Conservation (phyloP, 2,113 vertebrate genomes). For the Lophius piscatorius region DNA sequence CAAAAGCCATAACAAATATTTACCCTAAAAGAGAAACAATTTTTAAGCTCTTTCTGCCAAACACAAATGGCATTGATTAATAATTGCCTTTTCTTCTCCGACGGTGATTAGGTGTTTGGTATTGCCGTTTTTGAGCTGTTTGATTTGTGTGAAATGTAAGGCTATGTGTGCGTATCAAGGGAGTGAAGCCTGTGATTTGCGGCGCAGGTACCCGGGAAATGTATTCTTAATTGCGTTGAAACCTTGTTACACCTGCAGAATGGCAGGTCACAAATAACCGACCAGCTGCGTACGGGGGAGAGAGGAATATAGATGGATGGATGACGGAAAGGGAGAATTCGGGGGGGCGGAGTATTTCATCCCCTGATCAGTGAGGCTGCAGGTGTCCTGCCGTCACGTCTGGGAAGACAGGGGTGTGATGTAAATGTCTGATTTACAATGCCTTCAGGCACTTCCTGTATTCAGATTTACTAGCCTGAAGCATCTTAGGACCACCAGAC, state of each 20-base stretch:
- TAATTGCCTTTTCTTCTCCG: slow-evolving; percentile 65
- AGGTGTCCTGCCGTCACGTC: slow-evolving; percentile 70
- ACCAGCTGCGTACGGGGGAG: slow-evolving; percentile 56
- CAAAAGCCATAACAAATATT: slow-evolving; percentile 57
- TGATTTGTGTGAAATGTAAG: slow-evolving; percentile 60
- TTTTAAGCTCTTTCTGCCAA: slow-evolving; percentile 57
- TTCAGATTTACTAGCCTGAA: not conserved
- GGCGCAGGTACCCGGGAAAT: slow-evolving; percentile 66
- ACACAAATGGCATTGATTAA: slow-evolving; percentile 71
- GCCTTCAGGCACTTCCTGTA: slow-evolving; percentile 22
- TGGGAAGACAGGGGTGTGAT: slow-evolving; percentile 61
- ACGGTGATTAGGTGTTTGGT: slow-evolving; percentile 67
- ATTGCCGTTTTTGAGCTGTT: slow-evolving; percentile 56
- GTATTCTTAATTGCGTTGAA: slow-evolving; percentile 74
- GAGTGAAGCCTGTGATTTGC: slow-evolving; percentile 63
- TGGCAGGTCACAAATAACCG: slow-evolving; percentile 76
- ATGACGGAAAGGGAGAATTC: slow-evolving; percentile 51
- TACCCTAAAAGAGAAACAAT: slow-evolving; percentile 65
- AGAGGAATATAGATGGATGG: slow-evolving; percentile 60
- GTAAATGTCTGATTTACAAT: slow-evolving; percentile 53
- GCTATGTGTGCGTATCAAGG: slow-evolving; percentile 18
- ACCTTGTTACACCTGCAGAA: slow-evolving; percentile 71
- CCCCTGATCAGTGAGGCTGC: slow-evolving; percentile 67
- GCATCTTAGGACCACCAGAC: not conserved
- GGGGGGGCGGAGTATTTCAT: slow-evolving; percentile 60